Base-by-base conservation (phyloP, 2,113 vertebrate species). In the Echinops telfairi region DNA sequence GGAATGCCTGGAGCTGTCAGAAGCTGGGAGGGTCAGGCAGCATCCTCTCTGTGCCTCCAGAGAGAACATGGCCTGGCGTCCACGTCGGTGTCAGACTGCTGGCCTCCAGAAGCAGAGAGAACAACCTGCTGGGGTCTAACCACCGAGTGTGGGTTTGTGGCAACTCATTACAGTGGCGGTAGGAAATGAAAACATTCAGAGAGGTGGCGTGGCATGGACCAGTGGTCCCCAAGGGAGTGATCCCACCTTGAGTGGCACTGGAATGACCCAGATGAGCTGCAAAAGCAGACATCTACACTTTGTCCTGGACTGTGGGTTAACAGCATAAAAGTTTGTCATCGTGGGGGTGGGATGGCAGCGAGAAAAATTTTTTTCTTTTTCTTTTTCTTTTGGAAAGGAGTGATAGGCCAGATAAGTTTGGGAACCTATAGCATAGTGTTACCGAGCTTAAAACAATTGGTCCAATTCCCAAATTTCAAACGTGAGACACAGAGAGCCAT, bases 41-140 rank as follows among this genome's bases (percentile, higher is more conserved):
- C 1, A 3, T 19, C 5, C n/a, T 43, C 10, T 36, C 8, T 23
- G 2, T 36, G 36, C 3, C 47, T 81, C 3, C 6, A 27, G 20
- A 70, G 36, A 76, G 16, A 22, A 20, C 2, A 4, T 4, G 75
- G 43, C 8, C n/a, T 23, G 47, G 20, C 0, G 0, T 53, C 47
- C 47, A 53, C 10, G 9, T 10, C 47, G 6, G 47, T 53, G 47
- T 8, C 12, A 14, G 47, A 53, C 29, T 82, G 53, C 43, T 0
- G 40, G 57, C 57, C 89, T 84, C 71, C 23, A 27, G 81, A 62
- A 43, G 33, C 31, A 4, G n/a, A 83, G 25, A 17, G n/a, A 38
- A 43, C 23, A 16, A 0, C 27, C 29, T 23, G 27, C n/a, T 86
- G 38, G 5, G 62, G n/a, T 68, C 38, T 29, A 77, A 14, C 40